These are phyloP conservation scores for Ricordea florida DNA, from an alignment of 92 coral and sea anemone genomes.

Conservation along the genomic window DNA sequence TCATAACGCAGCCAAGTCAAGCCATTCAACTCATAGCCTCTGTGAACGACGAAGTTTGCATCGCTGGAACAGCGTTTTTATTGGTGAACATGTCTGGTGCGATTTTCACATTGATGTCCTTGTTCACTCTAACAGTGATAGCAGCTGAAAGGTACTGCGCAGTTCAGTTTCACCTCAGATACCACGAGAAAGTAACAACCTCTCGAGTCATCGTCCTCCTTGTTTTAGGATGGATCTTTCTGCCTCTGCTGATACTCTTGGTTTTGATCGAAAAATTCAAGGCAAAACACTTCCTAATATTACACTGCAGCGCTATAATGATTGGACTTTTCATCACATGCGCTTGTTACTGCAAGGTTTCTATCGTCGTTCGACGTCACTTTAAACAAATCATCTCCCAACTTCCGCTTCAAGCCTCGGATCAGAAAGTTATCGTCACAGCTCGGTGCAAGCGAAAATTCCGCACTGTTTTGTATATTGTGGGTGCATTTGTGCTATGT, in stretches of 20 bases:
- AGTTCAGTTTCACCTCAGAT: background rate
- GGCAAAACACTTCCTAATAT: background rate
- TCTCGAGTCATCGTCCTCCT: background rate
- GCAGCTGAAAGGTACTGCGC: conserved; percentile 1
- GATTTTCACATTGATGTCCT: background rate
- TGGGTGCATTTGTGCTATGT: background rate
- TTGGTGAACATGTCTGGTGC: background rate
- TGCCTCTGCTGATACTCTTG: too few species aligned
- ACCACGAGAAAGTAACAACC: conserved; percentile 1
- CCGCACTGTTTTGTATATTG: background rate
- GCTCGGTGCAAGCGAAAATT: background rate
- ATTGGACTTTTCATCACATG: background rate
- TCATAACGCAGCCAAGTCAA: background rate
- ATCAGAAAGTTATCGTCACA: background rate
- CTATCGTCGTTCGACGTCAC: background rate
- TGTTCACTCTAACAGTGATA: background rate
- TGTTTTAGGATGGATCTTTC: background rate
- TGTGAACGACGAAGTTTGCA: background rate
- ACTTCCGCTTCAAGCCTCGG: background rate
- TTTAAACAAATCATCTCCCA: background rate
- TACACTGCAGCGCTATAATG: background rate
- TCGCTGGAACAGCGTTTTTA: background rate
- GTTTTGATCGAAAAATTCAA: background rate
- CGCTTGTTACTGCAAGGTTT: background rate
- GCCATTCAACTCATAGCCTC: background rate